Conservation (phyloP, 2,797 vertebrate genomes). For the Microctenopoma stevenorrisi region DNA sequence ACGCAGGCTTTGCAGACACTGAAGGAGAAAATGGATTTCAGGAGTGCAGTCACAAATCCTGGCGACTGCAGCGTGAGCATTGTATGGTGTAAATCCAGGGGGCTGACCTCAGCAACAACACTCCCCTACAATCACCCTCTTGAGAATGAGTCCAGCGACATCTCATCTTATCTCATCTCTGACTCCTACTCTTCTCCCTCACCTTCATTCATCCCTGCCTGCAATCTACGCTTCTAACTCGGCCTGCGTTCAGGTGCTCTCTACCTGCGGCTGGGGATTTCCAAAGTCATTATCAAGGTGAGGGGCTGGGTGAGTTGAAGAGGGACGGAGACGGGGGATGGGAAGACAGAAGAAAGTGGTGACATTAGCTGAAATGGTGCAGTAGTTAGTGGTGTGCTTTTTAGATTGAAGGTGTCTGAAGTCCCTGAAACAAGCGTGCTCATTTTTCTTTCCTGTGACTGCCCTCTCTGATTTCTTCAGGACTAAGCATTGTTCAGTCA, state of each 20-base stretch:
- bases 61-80: background rate
- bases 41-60: slow-evolving; percentile 42
- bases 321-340: background rate
- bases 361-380: slow-evolving; percentile 4
- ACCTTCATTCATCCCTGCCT: slow-evolving; percentile 21
- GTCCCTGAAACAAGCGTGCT: background rate
- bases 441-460: background rate
- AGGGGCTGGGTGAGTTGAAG: background rate
- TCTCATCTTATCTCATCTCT: slow-evolving; percentile 50
- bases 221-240: slow-evolving; percentile 45
- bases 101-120: slow-evolving; percentile 62
- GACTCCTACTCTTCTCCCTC: slow-evolving; percentile 32
- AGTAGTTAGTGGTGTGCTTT: background rate
- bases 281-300: slow-evolving; percentile 60
- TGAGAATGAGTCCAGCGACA: slow-evolving; percentile 24
- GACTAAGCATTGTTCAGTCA: background rate
- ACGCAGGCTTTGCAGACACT: background rate
- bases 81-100: slow-evolving; percentile 49
- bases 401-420: background rate
- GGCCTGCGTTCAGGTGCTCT: slow-evolving; percentile 23
- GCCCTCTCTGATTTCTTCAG: background rate
- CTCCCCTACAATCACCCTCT: slow-evolving; percentile 38
- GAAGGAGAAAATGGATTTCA: slow-evolving; percentile 41
- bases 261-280: slow-evolving; percentile 58
- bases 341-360: background rate